These are phyloP conservation scores for Oryzias celebensis DNA, from an alignment of 2,113 vertebrate species.

Conservation along the genomic window DNA sequence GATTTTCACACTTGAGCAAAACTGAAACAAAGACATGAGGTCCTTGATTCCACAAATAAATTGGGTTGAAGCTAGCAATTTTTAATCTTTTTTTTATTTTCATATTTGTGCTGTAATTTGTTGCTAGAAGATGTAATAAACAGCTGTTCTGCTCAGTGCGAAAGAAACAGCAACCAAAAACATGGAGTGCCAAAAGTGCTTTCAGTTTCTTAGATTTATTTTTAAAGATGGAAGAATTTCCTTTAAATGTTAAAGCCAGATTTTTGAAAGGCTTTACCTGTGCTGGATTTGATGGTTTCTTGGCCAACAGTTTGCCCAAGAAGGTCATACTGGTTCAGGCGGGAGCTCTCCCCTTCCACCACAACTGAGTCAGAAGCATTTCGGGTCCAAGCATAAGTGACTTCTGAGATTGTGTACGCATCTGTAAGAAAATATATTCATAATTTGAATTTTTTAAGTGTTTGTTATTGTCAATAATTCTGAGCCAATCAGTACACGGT, in stretches of 20 bases:
- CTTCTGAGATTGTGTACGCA: constrained; percentile 95
- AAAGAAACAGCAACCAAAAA: too few relatives aligned
- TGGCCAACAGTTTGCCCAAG: constrained; percentile 94
- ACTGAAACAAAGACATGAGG: constrained; percentile 12
- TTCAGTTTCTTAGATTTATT: neutral
- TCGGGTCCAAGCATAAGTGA: constrained; percentile 94
- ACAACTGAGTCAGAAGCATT: constrained; percentile 95
- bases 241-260: neutral
- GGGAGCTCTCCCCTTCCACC: constrained; percentile 93
- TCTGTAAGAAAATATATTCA: constrained; percentile 72
- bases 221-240: neutral
- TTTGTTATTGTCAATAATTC: too few relatives aligned
- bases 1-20: constrained; percentile 18
- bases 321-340: constrained; percentile 95
- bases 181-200: neutral
- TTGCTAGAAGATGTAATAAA: neutral
- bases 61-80: neutral
- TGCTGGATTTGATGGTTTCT: constrained; percentile 95
- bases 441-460: neutral
- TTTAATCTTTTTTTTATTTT: neutral
- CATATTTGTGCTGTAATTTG: neutral
- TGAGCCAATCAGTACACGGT: too few relatives aligned
- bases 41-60: constrained; percentile 1
- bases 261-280: constrained; percentile 79
- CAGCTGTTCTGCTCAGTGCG: neutral